Evolutionary conservation across 2,888 invertebrate species (phyloP).

Genomic region (Drosophila tanythrix): DNA sequence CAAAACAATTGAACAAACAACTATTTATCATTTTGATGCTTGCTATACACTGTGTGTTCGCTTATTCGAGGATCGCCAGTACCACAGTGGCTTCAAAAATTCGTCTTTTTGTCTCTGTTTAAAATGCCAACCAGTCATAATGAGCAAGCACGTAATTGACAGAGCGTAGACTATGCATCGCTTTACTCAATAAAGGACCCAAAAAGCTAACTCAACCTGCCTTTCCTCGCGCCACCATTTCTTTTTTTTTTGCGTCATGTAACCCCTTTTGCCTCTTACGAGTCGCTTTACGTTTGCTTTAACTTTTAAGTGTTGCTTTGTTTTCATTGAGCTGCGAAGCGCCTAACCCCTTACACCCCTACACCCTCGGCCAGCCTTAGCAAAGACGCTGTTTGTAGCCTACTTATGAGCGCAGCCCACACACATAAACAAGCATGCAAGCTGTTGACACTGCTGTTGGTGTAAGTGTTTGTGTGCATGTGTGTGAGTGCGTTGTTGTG

Average conservation of each 20-base stretch:
- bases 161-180: conserved; percentile 37
- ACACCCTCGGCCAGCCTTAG: conserved; percentile 3
- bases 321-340: conserved; percentile 46
- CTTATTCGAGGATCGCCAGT: conserved; percentile 2
- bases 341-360: neutral
- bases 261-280: conserved; percentile 21
- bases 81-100: conserved; percentile 2
- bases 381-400: conserved; percentile 44
- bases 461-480: conserved; percentile 30
- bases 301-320: conserved; percentile 76
- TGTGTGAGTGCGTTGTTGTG: conserved; percentile 47
- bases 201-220: conserved; percentile 15
- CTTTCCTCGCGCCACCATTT: neutral
- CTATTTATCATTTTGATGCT: neutral
- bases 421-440: conserved; percentile 29
- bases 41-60: neutral
- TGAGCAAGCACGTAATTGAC: conserved; percentile 62
- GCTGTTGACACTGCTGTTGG: conserved; percentile 64
- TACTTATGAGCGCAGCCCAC: conserved; percentile 52
- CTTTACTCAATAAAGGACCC: conserved; percentile 45
- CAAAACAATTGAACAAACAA: neutral
- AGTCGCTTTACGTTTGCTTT: conserved; percentile 63
- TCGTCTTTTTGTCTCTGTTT: conserved; percentile 11
- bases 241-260: neutral
- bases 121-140: conserved; percentile 53